Conservation (phyloP, 1,140 invertebrate genomes). For the Chrysopa pallens region DNA sequence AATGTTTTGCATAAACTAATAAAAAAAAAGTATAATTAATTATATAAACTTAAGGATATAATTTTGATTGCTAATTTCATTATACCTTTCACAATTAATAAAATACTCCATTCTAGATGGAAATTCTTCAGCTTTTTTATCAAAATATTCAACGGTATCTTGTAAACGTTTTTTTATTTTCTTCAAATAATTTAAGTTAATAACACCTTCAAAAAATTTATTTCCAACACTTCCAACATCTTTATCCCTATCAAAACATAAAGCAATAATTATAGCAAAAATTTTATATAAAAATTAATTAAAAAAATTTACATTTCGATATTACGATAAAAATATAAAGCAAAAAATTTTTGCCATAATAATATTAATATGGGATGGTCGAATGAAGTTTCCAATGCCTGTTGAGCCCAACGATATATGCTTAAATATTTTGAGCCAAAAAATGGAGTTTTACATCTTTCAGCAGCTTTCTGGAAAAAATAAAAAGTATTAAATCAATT, state of each 20-base stretch:
- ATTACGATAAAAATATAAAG: slow-evolving; percentile 34
- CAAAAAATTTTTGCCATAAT: slow-evolving; percentile 67
- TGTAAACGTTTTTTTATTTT: slow-evolving; percentile 51
- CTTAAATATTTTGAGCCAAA: slow-evolving; percentile 38
- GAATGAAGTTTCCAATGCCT: slow-evolving; percentile 50
- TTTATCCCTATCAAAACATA: slow-evolving; percentile 4
- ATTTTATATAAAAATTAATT: too few relatives aligned
- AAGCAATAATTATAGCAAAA: too few relatives aligned
- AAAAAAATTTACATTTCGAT: too few relatives aligned
- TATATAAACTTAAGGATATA: too few relatives aligned
- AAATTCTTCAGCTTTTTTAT: slow-evolving; percentile 17
- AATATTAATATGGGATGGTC: slow-evolving; percentile 54
- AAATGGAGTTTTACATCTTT: slow-evolving; percentile 34
- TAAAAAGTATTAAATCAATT: background rate
- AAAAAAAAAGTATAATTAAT: too few relatives aligned
- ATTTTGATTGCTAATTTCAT: too few relatives aligned
- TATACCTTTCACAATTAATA: too few relatives aligned
- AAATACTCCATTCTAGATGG: background rate
- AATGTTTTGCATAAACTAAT: slow-evolving; percentile 43
- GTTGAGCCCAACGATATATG: slow-evolving; percentile 62
- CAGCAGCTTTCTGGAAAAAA: slow-evolving; percentile 38
- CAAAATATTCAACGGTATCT: slow-evolving; percentile 43
- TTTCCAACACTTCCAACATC: slow-evolving; percentile 45
- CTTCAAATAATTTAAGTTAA: slow-evolving; percentile 50
- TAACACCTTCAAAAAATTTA: slow-evolving; percentile 57